Evolutionary conservation across 2,113 vertebrate genomes (phyloP).

Genomic region (Tyrannus savana): DNA sequence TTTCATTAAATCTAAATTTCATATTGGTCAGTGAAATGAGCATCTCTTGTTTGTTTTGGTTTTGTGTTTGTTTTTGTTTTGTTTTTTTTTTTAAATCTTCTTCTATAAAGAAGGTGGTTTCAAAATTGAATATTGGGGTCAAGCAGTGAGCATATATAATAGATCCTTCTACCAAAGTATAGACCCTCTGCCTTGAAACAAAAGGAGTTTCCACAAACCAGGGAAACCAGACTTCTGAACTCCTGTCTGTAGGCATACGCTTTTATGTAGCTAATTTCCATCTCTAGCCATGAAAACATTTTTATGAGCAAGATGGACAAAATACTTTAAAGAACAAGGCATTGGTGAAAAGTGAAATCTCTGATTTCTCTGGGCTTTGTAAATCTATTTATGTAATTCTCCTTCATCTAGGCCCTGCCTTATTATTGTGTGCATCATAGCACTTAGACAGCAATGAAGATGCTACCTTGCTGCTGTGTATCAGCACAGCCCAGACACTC

Average conservation of each 20-base stretch:
- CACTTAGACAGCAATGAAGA: neutral
- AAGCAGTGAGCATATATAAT: neutral
- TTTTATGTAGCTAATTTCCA: neutral
- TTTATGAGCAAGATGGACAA: neutral
- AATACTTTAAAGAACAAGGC: neutral
- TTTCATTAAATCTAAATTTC: neutral
- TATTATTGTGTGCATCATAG: neutral
- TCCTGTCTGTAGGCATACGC: neutral
- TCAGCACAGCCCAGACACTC: neutral
- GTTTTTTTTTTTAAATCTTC: neutral
- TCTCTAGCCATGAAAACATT: neutral
- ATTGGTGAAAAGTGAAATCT: neutral
- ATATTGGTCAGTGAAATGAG: neutral
- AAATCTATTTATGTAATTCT: neutral
- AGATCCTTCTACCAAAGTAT: neutral
- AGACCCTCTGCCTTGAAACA: neutral
- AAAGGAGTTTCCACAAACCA: neutral
- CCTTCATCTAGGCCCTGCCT: neutral
- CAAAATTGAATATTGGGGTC: neutral
- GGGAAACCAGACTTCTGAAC: neutral
- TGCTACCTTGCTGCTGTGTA: neutral
- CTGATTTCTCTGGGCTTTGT: neutral
- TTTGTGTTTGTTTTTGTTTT: no score
- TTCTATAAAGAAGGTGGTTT: neutral
- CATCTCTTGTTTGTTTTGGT: neutral